These are phyloP conservation scores for Meliscaeva auricollis DNA, from an alignment of 2,888 invertebrate species.

Conservation along the genomic window DNA sequence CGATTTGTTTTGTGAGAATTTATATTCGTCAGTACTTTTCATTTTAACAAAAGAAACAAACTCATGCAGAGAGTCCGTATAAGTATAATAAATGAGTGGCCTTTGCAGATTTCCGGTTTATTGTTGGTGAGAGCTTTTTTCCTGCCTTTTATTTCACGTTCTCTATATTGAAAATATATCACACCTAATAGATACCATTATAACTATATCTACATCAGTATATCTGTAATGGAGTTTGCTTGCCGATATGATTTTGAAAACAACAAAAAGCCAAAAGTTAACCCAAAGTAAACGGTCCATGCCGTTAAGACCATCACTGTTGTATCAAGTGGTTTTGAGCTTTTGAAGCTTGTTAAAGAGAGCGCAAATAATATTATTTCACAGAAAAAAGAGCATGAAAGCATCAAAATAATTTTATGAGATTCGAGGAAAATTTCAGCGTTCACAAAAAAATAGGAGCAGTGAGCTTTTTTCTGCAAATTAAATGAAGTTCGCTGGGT, in stretches of 20 bases:
- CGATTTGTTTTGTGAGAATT: background rate
- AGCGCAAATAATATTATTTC: too few species aligned
- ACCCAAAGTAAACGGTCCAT: slow-evolving; percentile 49
- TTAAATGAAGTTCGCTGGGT: too few species aligned
- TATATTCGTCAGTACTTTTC: background rate
- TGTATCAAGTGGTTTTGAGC: slow-evolving; percentile 46
- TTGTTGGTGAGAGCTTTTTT: slow-evolving; percentile 2
- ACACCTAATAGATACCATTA: background rate
- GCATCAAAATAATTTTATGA: too few species aligned
- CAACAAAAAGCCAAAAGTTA: slow-evolving; percentile 56
- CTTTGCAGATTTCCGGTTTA: slow-evolving; percentile 18
- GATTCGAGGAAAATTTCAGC: too few species aligned
- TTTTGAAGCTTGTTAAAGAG: too few species aligned
- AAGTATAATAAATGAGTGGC: background rate
- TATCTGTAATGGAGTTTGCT: slow-evolving; percentile 5
- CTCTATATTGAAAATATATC: background rate
- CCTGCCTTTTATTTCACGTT: background rate
- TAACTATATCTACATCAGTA: too few species aligned
- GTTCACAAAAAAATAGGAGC: too few species aligned
- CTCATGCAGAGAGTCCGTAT: background rate
- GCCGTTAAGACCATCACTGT: slow-evolving; percentile 32
- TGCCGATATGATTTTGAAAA: slow-evolving; percentile 23
- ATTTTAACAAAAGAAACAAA: background rate
- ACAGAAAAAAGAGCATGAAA: too few species aligned
- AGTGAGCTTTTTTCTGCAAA: too few species aligned